Conservation (phyloP, 2,888 invertebrate species). For the Drosophila anceps region DNA sequence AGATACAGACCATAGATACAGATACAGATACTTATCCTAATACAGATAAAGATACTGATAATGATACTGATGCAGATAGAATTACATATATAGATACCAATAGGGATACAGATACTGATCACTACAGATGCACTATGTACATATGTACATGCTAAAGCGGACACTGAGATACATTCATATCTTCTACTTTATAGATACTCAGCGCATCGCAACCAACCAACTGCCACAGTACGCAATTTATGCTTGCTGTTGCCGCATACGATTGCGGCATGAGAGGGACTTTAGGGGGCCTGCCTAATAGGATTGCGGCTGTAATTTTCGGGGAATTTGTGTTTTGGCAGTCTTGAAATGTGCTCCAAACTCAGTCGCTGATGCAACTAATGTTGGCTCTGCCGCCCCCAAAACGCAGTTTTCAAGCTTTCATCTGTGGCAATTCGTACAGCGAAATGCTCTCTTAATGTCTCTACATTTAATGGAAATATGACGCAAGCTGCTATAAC, state of each 20-base stretch:
- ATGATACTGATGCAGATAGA: neutral
- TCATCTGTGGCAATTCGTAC: neutral
- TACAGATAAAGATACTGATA: neutral
- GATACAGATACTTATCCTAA: neutral
- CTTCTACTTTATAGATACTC: conserved; percentile 3
- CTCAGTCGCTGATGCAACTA: neutral
- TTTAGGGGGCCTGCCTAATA: conserved; percentile 35
- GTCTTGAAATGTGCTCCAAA: conserved; percentile 28
- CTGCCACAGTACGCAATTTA: conserved; percentile 50
- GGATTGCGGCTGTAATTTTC: conserved; percentile 58
- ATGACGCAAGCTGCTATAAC: neutral
- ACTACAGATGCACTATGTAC: neutral
- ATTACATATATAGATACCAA: neutral
- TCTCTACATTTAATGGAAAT: neutral
- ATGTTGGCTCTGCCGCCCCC: neutral
- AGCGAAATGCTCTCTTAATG: neutral
- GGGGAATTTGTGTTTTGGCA: conserved; percentile 19
- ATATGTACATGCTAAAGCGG: too few species aligned
- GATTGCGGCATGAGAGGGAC: conserved; percentile 1
- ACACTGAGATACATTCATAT: conserved; percentile 8
- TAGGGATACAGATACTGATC: neutral
- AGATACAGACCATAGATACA: neutral
- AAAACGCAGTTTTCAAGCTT: conserved; percentile 1
- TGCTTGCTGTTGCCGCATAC: conserved; percentile 15
- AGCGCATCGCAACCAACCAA: conserved; percentile 2